Percentiles rank a stretch among this genome's conserved stretches.
These are phyloP conservation scores for Orchesella cincta DNA, from an alignment of 1,140 invertebrate genomes.

Conservation along the genomic window DNA sequence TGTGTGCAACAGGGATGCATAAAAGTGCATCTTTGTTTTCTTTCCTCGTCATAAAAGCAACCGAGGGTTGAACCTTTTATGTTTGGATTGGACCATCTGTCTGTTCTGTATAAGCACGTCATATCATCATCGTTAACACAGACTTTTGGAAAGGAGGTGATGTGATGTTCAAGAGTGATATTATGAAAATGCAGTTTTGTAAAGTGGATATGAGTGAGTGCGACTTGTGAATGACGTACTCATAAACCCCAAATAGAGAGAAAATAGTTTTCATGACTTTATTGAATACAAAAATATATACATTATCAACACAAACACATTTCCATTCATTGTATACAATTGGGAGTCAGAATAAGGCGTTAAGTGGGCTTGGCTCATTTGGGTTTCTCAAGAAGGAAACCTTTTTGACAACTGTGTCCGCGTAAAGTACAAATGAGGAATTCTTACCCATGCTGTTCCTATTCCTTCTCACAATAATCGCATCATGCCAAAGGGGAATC, in stretches of 20 bases:
- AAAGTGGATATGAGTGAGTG: no score
- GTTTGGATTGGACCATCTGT: no score
- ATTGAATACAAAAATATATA: neutral
- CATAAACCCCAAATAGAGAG: neutral
- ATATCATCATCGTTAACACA: no score
- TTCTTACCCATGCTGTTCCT: neutral
- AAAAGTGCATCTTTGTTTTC: no score
- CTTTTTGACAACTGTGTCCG: neutral
- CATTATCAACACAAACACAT: neutral
- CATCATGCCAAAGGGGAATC: neutral
- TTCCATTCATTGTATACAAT: neutral
- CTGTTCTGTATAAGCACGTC: no score
- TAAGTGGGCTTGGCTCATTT: neutral
- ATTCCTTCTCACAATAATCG: neutral
- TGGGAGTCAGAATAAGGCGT: neutral
- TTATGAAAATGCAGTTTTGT: no score
- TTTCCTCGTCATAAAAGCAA: no score
- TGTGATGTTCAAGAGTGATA: no score
- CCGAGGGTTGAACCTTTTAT: no score
- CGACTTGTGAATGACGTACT: neutral
- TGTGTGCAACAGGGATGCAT: no score
- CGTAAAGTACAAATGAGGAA: neutral
- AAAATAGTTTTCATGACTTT: slow-evolving; percentile 3
- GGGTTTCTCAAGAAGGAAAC: neutral
- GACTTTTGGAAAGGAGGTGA: no score